A percentile compares a stretch with the other conserved stretches of the same genome.
Evolutionary conservation across 2,888 invertebrate species (phyloP).

Genomic region (Prosopocoilus inquinatus): DNA sequence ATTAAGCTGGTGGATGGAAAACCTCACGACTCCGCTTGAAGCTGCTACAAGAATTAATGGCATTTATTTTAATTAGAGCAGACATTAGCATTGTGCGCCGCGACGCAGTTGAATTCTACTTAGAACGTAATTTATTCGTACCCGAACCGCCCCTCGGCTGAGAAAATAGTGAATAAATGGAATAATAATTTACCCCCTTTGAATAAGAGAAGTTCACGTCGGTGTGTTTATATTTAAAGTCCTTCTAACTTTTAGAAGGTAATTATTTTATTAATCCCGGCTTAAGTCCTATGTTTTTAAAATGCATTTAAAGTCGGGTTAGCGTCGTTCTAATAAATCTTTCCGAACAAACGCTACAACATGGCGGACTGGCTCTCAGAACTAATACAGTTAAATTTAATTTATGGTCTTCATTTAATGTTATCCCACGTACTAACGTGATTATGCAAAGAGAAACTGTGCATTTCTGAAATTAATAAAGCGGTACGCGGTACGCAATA

Average conservation of each 20-base stretch:
- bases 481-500: no score
- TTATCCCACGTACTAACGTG: no score
- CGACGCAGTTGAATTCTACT: slow-evolving; percentile 7
- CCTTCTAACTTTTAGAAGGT: slow-evolving; percentile 8
- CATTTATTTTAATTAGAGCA: slow-evolving; percentile 18
- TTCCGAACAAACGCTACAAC: no score
- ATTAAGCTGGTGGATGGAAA: no score
- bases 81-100: slow-evolving; percentile 13
- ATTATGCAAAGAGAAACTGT: no score
- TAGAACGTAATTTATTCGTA: slow-evolving; percentile 31
- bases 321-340: no score
- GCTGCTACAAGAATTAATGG: neutral
- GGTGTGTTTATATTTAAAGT: slow-evolving; percentile 14
- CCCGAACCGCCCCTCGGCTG: slow-evolving; percentile 26
- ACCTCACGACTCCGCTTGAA: slow-evolving; percentile 1
- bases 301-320: neutral
- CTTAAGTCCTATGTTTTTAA: neutral
- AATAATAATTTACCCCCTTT: slow-evolving; percentile 34
- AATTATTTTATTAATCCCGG: slow-evolving; percentile 15
- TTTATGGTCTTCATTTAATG: no score
- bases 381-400: no score
- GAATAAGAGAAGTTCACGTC: slow-evolving; percentile 6
- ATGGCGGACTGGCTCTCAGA: no score
- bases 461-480: no score
- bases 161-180: slow-evolving; percentile 39